A percentile compares a stretch with the other conserved stretches of the same genome.
These are phyloP conservation scores for Empis livida DNA, from an alignment of 2,888 invertebrate species.

Conservation along the genomic window DNA sequence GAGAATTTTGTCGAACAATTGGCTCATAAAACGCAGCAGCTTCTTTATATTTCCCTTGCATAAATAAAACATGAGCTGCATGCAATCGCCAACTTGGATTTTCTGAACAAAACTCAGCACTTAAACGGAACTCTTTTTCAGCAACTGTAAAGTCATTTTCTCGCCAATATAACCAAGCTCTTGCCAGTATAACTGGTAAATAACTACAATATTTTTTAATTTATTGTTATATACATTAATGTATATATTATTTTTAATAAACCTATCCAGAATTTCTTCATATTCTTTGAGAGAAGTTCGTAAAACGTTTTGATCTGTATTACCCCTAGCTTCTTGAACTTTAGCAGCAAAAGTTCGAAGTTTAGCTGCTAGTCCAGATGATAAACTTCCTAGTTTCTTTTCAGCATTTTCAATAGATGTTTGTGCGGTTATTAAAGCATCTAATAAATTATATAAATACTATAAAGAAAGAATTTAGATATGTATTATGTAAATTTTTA, in stretches of 20 bases:
- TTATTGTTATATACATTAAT: conserved; percentile 13
- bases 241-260: conserved; percentile 16
- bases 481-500: background rate
- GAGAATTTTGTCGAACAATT: conserved; percentile 87
- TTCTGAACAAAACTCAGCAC: conserved; percentile 95
- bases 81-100: conserved; percentile 96
- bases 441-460: conserved; percentile 90
- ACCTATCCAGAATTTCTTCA: conserved; percentile 38
- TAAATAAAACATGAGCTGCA: conserved; percentile 96
- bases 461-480: conserved; percentile 25
- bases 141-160: conserved; percentile 91
- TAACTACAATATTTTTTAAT: conserved; percentile 44
- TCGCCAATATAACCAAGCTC: conserved; percentile 98
- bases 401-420: conserved; percentile 94
- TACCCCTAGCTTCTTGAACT: conserved; percentile 82
- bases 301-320: conserved; percentile 77
- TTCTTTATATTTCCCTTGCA: conserved; percentile 99
- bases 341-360: conserved; percentile 85
- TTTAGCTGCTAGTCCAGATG: conserved; percentile 78
- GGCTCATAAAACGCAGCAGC: conserved; percentile 97
- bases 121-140: conserved; percentile 92
- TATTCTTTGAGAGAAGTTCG: conserved; percentile 85
- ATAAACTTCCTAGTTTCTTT: conserved; percentile 88
- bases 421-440: conserved; percentile 93
- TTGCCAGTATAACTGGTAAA: conserved; percentile 97